These are phyloP conservation scores for Vidua chalybeata DNA, from an alignment of 2,113 vertebrate genomes.

Conservation along the genomic window DNA sequence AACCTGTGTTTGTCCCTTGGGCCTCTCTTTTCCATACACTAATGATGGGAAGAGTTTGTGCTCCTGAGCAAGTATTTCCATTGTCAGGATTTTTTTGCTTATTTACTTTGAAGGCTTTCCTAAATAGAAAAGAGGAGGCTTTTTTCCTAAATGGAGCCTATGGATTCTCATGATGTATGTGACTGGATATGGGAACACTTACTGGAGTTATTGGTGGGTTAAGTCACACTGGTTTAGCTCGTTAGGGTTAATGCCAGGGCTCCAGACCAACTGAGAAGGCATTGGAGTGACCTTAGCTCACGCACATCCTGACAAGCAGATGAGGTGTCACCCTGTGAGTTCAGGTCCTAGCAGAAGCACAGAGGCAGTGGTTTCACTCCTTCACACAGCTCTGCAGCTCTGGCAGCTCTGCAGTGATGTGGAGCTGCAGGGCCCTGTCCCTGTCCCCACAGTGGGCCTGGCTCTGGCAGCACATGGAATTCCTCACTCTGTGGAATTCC, in stretches of 20 bases:
- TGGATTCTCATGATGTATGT: neutral
- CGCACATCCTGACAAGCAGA: accelerated
- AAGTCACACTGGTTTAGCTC: neutral
- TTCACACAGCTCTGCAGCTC: neutral
- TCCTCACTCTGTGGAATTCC: neutral
- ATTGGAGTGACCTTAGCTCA: neutral
- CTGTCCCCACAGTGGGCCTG: accelerated
- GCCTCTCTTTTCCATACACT: neutral
- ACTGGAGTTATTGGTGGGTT: neutral
- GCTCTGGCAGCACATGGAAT: neutral
- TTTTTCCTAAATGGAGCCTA: neutral
- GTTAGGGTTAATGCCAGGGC: neutral
- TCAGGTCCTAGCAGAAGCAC: neutral
- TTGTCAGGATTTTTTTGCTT: neutral
- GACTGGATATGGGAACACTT: neutral
- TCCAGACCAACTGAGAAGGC: neutral
- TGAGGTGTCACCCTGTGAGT: neutral
- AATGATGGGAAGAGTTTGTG: neutral
- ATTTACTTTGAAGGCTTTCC: neutral
- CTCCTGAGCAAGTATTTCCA: neutral
- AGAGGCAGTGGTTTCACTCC: neutral
- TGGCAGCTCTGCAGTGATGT: accelerated
- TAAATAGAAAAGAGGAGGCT: neutral
- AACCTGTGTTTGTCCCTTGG: neutral
- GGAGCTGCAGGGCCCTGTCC: neutral